Evolutionary conservation across 1,140 invertebrate species (phyloP).

Genomic region (Achatina immaculata): DNA sequence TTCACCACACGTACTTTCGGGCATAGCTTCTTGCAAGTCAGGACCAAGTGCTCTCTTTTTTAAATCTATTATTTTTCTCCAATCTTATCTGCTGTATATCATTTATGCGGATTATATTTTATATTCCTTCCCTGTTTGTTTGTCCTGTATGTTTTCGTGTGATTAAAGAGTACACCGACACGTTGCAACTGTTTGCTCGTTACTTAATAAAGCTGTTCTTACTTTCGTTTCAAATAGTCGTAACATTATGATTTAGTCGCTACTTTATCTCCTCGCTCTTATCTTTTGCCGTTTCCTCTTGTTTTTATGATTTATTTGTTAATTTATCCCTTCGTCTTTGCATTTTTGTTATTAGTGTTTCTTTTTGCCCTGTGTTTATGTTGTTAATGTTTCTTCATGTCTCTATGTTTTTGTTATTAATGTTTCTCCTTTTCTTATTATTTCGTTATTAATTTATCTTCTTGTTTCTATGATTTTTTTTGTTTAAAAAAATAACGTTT

Average conservation of each 20-base stretch:
- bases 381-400: not conserved
- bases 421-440: not conserved
- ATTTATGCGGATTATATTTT: too few relatives aligned
- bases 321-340: not conserved
- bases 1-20: too few relatives aligned
- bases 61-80: too few relatives aligned
- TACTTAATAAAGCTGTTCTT: too few relatives aligned
- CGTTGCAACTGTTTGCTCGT: too few relatives aligned
- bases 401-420: not conserved
- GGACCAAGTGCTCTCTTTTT: too few relatives aligned
- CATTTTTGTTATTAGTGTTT: not conserved
- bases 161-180: too few relatives aligned
- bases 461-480: not conserved
- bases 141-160: too few relatives aligned
- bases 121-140: too few relatives aligned
- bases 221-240: too few relatives aligned
- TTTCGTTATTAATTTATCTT: not conserved
- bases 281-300: not conserved
- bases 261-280: not conserved
- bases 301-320: not conserved
- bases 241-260: not conserved
- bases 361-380: constrained; percentile 10
- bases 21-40: too few relatives aligned
- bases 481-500: not conserved
- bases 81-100: too few relatives aligned